phyloP scores from a whole-genome alignment of 2,888 invertebrate genomes.

The Cheilosia soror region DNA sequence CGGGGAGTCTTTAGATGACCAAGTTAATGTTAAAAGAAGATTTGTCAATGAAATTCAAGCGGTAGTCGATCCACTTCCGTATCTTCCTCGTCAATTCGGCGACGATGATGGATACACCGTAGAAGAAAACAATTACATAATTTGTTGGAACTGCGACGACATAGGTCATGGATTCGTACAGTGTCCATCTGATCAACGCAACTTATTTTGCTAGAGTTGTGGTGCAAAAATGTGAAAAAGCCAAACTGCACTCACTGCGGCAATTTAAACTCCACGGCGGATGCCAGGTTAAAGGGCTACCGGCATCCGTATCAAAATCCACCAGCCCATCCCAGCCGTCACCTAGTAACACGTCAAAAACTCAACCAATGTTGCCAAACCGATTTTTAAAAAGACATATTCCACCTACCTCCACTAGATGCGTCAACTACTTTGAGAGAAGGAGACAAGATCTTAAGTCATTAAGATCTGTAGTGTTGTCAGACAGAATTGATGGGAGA shows the following conservation, averaged over 20 bases:
- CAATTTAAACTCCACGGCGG: not conserved
- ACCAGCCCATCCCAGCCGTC: not conserved
- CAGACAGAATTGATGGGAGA: not conserved
- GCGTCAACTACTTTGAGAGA: not conserved
- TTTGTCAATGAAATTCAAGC: not conserved
- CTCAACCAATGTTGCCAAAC: not conserved
- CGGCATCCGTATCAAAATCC: not conserved
- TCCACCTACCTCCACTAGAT: not conserved
- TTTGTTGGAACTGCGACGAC: conserved; percentile 7
- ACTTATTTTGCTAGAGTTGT: not conserved
- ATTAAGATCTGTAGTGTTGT: not conserved
- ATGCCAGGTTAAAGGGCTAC: not conserved
- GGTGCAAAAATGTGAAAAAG: not conserved
- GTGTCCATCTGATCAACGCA: not conserved
- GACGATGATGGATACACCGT: not conserved
- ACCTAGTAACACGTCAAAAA: not conserved
- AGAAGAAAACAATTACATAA: not conserved
- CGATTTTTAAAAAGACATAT: not conserved
- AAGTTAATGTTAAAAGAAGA: not conserved
- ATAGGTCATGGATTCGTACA: not conserved
- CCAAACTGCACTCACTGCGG: not conserved
- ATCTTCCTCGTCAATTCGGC: not conserved
- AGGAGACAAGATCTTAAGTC: not conserved
- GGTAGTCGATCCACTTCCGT: not conserved
- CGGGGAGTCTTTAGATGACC: not conserved